Evolutionary conservation across 2,113 vertebrate genomes (phyloP).

Genomic region (Rostratula benghalensis): DNA sequence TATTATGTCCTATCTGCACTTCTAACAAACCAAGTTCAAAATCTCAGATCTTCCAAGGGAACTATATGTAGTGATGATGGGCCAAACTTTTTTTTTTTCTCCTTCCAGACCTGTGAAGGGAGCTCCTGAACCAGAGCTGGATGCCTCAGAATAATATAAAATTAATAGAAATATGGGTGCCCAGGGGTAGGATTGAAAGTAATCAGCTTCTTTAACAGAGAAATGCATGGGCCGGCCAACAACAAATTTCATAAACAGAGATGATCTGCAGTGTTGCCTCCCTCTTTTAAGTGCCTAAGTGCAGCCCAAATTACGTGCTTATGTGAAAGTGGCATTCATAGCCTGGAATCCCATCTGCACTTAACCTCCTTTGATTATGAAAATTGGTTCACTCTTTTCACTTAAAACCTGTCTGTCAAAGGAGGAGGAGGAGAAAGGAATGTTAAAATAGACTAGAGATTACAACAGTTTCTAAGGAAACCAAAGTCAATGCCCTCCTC

Average conservation of each 20-base stretch:
- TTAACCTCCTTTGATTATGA: slow-evolving; percentile 20
- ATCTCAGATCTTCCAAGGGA: not conserved
- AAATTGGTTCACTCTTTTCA: slow-evolving; percentile 21
- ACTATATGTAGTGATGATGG: not conserved
- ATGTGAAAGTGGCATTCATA: slow-evolving; percentile 5
- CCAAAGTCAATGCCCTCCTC: not conserved
- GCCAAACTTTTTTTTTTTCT: not conserved
- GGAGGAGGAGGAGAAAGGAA: not conserved
- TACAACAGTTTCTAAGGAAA: slow-evolving; percentile 56
- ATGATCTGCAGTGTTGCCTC: not conserved
- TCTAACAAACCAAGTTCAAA: not conserved
- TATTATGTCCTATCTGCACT: not conserved
- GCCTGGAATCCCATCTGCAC: not conserved
- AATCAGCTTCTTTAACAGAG: not conserved
- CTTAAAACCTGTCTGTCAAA: slow-evolving; percentile 27
- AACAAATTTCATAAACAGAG: not conserved
- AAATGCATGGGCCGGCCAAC: not conserved
- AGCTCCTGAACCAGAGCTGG: not conserved
- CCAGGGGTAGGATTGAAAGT: not conserved
- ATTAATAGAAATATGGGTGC: not conserved
- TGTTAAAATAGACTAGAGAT: slow-evolving; percentile 30
- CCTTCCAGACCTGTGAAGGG: not conserved
- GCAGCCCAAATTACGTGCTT: not conserved
- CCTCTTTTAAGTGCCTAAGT: not conserved
- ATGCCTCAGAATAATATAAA: not conserved